Base-by-base conservation (phyloP, 2,888 invertebrate species). In the Oeneis ivallda region DNA sequence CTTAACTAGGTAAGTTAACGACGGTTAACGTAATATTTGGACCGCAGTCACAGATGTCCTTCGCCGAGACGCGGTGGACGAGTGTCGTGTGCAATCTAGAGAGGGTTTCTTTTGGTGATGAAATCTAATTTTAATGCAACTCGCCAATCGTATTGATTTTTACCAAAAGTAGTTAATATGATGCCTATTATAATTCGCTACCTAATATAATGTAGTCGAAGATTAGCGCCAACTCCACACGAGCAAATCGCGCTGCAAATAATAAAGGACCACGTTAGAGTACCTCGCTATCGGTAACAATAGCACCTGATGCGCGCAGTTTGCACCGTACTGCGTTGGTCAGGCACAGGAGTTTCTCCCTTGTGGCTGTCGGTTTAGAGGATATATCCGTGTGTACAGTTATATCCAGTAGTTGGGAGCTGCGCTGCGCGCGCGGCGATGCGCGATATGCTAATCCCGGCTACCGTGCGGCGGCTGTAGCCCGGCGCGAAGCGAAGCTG, bases 361-460 rank as follows among this genome's bases (percentile, higher is more conserved):
- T 26, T 6, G 19, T 50, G 1, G 49, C 9, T 13, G 11, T 1
- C 11, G 1, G 0, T 19, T 11, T 1, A 26, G 13, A 11, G 49
- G 26, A 10, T 50, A 26, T 11, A 26, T 11, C 13, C 17, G 9
- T 50, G 49, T 13, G 5, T 1, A 50, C 11, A 6, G 19, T 26
- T 26, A 19, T 6, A 37, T 3, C 6, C 8, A 37, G 37, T 8
- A 8, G 37, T 8, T 7, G 2, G 11, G 39, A 53, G 37, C n/a
- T n/a, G n/a, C n/a, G 61, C 15, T 64, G 78, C 73, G 79, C 76
- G 71, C 75, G 59, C 47, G 37, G 74, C 78, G 86, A 85, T 86
- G 79, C 80, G 80, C 85, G 89, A 88, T 88, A 88, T 88, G 89
- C 86, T 79, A 88, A 88, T 88, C 70, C 59, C 73, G 74, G 87